These are phyloP conservation scores for Cantharis rustica DNA, from an alignment of 2,888 invertebrate genomes.

Conservation along the genomic window DNA sequence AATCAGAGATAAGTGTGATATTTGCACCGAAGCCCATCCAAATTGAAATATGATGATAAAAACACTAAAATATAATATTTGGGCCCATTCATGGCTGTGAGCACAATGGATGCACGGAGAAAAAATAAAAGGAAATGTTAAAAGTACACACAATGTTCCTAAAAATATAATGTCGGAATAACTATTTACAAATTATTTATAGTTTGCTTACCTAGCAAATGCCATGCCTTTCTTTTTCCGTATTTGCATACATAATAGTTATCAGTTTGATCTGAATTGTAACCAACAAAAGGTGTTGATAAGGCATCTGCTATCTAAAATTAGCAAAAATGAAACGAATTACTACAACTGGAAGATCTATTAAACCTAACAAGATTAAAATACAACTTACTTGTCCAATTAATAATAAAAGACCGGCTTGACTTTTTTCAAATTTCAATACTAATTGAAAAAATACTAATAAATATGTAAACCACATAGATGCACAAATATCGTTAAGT, in stretches of 20 bases:
- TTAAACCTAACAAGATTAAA: background rate
- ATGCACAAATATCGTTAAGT: constrained; percentile 90
- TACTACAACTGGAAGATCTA: background rate
- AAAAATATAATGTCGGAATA: constrained; percentile 42
- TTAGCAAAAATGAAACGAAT: background rate
- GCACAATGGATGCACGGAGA: constrained; percentile 73
- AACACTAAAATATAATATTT: constrained; percentile 75
- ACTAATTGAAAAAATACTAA: constrained; percentile 78
- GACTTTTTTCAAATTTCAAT: constrained; percentile 62
- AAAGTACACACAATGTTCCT: constrained; percentile 77
- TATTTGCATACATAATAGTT: constrained; percentile 70
- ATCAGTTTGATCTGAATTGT: constrained; percentile 76
- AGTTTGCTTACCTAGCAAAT: constrained; percentile 73
- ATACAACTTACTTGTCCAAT: constrained; percentile 74
- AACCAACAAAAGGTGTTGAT: constrained; percentile 87
- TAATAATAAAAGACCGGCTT: constrained; percentile 71
- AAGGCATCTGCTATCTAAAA: constrained; percentile 79
- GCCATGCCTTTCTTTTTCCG: constrained; percentile 87
- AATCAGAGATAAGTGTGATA: constrained; percentile 87
- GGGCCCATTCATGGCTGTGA: constrained; percentile 67
- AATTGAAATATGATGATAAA: constrained; percentile 87
- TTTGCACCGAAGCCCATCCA: constrained; percentile 92
- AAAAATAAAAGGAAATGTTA: constrained; percentile 88
- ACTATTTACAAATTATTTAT: background rate
- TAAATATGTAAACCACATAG: constrained; percentile 94